Evolutionary conservation across 2,113 vertebrate species (phyloP).

Genomic region (Sinocyclocheilus maitianheensis): DNA sequence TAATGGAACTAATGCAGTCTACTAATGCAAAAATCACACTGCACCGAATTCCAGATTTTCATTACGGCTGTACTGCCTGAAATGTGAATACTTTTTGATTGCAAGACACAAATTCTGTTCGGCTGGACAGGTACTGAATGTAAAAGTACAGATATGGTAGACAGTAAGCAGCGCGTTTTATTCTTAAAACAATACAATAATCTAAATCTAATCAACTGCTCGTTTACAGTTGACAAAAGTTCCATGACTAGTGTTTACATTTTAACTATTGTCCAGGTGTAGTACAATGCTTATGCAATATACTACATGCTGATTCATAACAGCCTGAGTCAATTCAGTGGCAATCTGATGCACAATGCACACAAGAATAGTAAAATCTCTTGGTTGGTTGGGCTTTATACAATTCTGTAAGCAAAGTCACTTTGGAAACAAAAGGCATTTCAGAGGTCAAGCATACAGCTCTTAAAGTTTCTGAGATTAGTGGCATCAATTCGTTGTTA

Average conservation of each 20-base stretch:
- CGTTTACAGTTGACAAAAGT: not conserved
- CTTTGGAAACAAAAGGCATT: not conserved
- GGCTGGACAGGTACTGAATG: not conserved
- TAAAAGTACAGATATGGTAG: not conserved
- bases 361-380: not conserved
- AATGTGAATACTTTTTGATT: not conserved
- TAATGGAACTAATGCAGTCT: constrained; percentile 41
- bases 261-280: not conserved
- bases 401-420: not conserved
- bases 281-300: not conserved
- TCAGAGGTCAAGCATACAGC: not conserved
- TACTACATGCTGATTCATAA: not conserved
- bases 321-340: not conserved
- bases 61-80: not conserved
- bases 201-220: not conserved
- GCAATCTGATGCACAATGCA: not conserved
- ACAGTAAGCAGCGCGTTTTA: not conserved
- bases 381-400: not conserved
- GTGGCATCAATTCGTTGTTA: not conserved
- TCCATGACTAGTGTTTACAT: not conserved
- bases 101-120: not conserved
- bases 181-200: not conserved
- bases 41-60: constrained; percentile 9
- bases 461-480: not conserved
- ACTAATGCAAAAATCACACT: constrained; percentile 17